Evolutionary conservation across 2,888 invertebrate genomes (phyloP), one percentile per base, ranked within the genome.

Genomic region (Tachina fera): DNA sequence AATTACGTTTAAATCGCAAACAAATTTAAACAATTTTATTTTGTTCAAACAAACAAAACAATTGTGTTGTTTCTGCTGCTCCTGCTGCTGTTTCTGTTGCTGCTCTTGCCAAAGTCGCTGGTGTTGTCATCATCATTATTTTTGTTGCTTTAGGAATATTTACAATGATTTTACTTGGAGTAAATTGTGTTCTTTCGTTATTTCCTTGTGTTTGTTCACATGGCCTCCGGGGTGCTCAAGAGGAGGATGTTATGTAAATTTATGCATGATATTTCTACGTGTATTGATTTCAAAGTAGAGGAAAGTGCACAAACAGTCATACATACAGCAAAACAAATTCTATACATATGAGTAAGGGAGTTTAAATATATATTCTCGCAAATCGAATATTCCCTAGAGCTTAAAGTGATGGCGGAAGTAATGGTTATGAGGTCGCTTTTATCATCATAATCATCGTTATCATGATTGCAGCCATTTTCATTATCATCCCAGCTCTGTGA

Each of bases 1-100:
- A 56, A 70, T 72, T 45, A 67, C 49, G 49, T 65, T 80, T 58
- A 67, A 81, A 81, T 51, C 31, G 43, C 60, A 75, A 70, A 75
- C 81, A 75, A 81, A 70, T 81, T 81, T 75, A 68, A 68, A 75
- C 31, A 61, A 81, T 68, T 70, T 68, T 9, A 56, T 47, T 53
- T 61, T 53, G 60, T 61, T 43, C 88, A 89, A 89, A 80, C 87
- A 88, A 88, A 72, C 19, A 51, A 60, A 61, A n/a, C 19, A 70
- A 61, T 61, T 43, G 67, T 43, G 67, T 41, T 80, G 85, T 77
- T 78, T 56, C 74, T 76, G 0, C 56, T 70, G 49, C 56, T 81
- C 43, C 45, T n/a, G n/a, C n/a, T n/a, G 14, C 22, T 22, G 67
- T 41, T 79, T 61, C 74, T 79, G 2, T 65, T 65, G 41, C 56